These are phyloP conservation scores for Diabrotica virgifera DNA, from an alignment of 1,140 invertebrate species.

Conservation along the genomic window DNA sequence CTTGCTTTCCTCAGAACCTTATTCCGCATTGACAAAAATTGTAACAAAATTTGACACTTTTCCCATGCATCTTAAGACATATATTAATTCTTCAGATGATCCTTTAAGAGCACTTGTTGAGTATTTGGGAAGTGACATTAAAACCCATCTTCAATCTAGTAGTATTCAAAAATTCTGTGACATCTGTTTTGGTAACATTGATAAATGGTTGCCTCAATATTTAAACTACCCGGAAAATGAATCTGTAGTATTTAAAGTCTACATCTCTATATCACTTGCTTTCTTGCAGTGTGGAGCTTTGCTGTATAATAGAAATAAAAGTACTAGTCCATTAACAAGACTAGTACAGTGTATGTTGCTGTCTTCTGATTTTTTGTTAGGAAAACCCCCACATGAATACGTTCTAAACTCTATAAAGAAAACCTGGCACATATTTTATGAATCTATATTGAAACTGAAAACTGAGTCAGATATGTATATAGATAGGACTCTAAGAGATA, in stretches of 20 bases:
- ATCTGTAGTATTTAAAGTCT: slow-evolving; percentile 33
- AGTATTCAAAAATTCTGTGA: slow-evolving; percentile 32
- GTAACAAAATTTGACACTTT: slow-evolving; percentile 35
- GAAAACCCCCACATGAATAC: slow-evolving; percentile 32
- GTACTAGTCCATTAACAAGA: slow-evolving; percentile 34
- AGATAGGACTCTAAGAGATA: slow-evolving; percentile 39
- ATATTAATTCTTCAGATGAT: slow-evolving; percentile 22
- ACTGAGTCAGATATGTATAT: slow-evolving; percentile 38
- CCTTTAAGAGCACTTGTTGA: slow-evolving; percentile 35
- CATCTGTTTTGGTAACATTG: slow-evolving; percentile 35
- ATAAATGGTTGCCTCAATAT: slow-evolving; percentile 31
- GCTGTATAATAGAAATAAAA: slow-evolving; percentile 39
- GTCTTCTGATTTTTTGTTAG: slow-evolving; percentile 38
- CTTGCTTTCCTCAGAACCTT: slow-evolving; percentile 28
- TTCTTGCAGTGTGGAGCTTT: slow-evolving; percentile 37
- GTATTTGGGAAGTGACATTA: slow-evolving; percentile 25
- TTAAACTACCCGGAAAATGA: slow-evolving; percentile 33
- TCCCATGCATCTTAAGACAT: slow-evolving; percentile 25
- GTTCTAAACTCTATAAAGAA: slow-evolving; percentile 36
- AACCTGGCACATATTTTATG: slow-evolving; percentile 42
- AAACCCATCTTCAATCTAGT: slow-evolving; percentile 20
- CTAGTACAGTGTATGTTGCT: slow-evolving; percentile 36
- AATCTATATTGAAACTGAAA: slow-evolving; percentile 35
- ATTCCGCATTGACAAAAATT: slow-evolving; percentile 27
- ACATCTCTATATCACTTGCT: slow-evolving; percentile 32